A percentile compares a stretch with the other conserved stretches of the same genome.
Conservation (phyloP, 2,797 vertebrate genomes). For the Limosa lapponica region DNA sequence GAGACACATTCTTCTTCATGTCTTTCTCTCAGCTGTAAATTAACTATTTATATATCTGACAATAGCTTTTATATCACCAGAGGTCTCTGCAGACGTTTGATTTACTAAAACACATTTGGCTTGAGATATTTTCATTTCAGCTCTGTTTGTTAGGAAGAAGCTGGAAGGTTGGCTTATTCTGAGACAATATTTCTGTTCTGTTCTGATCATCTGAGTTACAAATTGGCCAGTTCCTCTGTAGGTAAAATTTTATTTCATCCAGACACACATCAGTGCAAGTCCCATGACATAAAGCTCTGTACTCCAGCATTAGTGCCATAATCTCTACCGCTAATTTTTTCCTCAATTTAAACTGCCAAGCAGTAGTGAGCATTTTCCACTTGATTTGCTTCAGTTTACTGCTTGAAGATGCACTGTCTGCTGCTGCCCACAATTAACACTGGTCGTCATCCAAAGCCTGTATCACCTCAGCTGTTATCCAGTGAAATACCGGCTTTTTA, state of each 20-base stretch:
- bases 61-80: not conserved
- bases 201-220: slow-evolving; percentile 26
- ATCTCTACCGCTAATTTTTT: not conserved
- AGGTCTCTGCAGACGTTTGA: not conserved
- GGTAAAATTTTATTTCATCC: not conserved
- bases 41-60: not conserved
- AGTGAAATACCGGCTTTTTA: not conserved
- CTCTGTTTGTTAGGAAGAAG: not conserved
- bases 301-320: not conserved
- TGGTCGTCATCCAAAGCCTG: not conserved
- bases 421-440: not conserved
- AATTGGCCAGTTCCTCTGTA: not conserved
- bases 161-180: slow-evolving; percentile 9
- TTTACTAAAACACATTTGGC: not conserved
- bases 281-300: not conserved
- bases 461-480: not conserved
- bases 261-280: not conserved
- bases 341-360: not conserved
- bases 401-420: not conserved
- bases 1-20: not conserved
- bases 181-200: not conserved
- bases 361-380: not conserved
- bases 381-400: not conserved
- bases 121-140: slow-evolving; percentile 4
- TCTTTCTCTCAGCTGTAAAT: not conserved